A percentile compares a stretch with the other conserved stretches of the same genome.
Conservation (phyloP, 2,797 vertebrate species). For the Pelodytes ibericus region DNA sequence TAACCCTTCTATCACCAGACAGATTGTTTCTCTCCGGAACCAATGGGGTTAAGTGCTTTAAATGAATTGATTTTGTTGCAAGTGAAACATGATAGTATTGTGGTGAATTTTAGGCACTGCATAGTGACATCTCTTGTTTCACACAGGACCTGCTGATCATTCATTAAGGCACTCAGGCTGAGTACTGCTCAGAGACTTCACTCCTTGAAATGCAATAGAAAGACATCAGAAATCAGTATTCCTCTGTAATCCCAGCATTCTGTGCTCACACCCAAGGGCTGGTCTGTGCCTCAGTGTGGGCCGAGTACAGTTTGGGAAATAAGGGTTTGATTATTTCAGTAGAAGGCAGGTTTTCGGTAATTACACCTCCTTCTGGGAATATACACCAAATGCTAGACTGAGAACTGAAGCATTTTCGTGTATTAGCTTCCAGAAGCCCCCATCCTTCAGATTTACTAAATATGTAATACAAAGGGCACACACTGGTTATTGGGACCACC, state of each 20-base stretch:
- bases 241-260: conserved; percentile 1
- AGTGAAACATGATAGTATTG: too few species aligned
- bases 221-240: conserved; percentile 51
- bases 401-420: too few species aligned
- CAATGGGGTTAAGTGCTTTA: neutral
- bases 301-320: conserved; percentile 24
- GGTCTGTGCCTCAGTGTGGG: conserved; percentile 5
- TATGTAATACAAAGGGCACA: too few species aligned
- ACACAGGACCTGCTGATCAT: too few species aligned
- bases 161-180: neutral
- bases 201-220: neutral
- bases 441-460: too few species aligned
- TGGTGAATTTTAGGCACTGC: too few species aligned
- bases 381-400: conserved; percentile 3
- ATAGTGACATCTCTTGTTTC: too few species aligned
- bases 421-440: neutral
- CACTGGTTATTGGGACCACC: too few species aligned
- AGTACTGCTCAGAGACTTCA: neutral
- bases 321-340: neutral
- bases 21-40: neutral
- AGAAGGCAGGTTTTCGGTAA: neutral
- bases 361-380: conserved; percentile 27
- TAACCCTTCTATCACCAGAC: too few species aligned
- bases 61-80: too few species aligned
- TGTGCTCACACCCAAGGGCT: conserved; percentile 2